These are phyloP conservation scores for Monodelphis domestica DNA, from an alignment of 2,797 vertebrate species.

Conservation along the genomic window DNA sequence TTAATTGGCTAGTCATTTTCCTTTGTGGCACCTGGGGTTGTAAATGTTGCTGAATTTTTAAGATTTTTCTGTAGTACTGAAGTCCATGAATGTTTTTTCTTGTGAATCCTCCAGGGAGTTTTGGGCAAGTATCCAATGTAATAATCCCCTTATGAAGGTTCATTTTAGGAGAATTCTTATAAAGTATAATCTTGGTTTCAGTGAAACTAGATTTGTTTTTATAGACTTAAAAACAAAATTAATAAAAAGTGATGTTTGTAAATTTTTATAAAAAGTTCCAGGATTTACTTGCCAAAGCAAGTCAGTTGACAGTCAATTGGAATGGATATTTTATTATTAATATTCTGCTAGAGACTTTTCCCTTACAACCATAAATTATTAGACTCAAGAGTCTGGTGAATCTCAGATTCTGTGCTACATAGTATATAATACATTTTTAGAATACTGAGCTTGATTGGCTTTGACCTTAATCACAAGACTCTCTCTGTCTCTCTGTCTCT, in stretches of 20 bases:
- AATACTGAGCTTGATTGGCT: conserved; percentile 20
- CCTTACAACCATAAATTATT: conserved; percentile 50
- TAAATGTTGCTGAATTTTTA: not conserved
- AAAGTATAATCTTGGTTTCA: conserved; percentile 68
- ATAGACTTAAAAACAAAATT: conserved; percentile 68
- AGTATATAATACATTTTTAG: conserved; percentile 57
- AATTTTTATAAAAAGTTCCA: conserved; percentile 57
- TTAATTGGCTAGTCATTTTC: not conserved
- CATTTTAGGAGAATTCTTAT: conserved; percentile 64
- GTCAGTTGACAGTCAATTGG: conserved; percentile 60
- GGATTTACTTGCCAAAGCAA: conserved; percentile 68
- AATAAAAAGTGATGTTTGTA: conserved; percentile 70
- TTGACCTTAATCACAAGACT: conserved; percentile 59
- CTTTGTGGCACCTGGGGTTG: not conserved
- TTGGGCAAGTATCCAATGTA: conserved; percentile 4
- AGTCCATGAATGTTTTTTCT: not conserved
- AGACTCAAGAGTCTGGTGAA: conserved; percentile 60
- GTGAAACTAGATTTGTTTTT: conserved; percentile 64
- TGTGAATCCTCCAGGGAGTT: not conserved
- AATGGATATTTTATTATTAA: conserved; percentile 53
- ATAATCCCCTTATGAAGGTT: conserved; percentile 60
- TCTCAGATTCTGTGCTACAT: conserved; percentile 66
- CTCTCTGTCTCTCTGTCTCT: not conserved
- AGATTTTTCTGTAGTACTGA: not conserved
- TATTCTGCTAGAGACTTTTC: conserved; percentile 45